Conservation (phyloP, 2,888 invertebrate species). For the Argyresthia goedartella region DNA sequence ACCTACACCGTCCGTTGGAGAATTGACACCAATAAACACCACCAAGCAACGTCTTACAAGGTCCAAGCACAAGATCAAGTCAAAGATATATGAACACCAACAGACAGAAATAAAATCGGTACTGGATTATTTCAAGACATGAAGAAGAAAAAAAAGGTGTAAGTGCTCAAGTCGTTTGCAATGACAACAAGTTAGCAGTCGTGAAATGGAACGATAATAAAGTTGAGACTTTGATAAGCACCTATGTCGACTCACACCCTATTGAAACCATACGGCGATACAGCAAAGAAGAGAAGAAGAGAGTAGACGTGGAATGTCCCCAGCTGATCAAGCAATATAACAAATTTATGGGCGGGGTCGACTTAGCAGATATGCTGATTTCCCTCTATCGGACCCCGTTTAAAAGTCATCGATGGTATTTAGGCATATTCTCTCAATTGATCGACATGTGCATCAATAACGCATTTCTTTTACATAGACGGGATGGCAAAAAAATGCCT, state of each 20-base stretch:
- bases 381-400: neutral
- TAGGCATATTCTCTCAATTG: neutral
- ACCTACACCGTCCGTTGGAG: too few relatives aligned
- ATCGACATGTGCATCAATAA: neutral
- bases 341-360: slow-evolving; percentile 18
- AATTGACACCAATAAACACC: too few relatives aligned
- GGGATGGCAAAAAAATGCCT: neutral
- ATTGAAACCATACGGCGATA: slow-evolving; percentile 11
- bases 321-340: slow-evolving; percentile 16
- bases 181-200: neutral
- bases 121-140: too few relatives aligned
- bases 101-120: too few relatives aligned
- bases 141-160: neutral
- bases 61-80: too few relatives aligned
- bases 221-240: slow-evolving; percentile 14
- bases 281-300: slow-evolving; percentile 11
- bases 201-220: slow-evolving; percentile 16
- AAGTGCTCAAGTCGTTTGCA: neutral
- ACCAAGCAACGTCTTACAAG: too few relatives aligned
- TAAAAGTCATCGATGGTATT: neutral
- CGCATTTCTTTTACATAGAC: neutral
- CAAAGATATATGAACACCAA: too few relatives aligned
- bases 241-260: slow-evolving; percentile 14
- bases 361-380: slow-evolving; percentile 11
- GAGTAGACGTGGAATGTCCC: slow-evolving; percentile 14